Conservation (phyloP, 2,113 vertebrate genomes). For the Sturnira hondurensis region DNA sequence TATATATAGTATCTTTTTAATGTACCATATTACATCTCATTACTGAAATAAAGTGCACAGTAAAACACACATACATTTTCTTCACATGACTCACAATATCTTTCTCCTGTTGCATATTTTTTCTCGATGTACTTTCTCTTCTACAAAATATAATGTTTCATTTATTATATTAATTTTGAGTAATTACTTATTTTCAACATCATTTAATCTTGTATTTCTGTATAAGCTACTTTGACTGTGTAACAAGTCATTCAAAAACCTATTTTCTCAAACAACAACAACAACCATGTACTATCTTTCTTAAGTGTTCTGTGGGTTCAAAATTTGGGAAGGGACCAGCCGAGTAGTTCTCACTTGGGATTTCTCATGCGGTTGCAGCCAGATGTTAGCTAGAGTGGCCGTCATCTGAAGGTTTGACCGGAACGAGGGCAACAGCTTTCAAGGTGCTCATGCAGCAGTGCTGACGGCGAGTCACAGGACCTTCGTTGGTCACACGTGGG, state of each 20-base stretch:
- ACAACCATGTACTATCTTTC: neutral
- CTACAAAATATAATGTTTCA: neutral
- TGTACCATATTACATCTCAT: constrained; percentile 1
- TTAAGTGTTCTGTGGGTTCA: neutral
- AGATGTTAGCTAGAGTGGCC: neutral
- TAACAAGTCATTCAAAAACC: constrained; percentile 12
- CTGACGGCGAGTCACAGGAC: neutral
- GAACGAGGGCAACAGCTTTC: neutral
- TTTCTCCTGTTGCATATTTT: neutral
- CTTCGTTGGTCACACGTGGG: neutral
- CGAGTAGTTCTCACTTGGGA: neutral
- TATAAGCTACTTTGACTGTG: neutral
- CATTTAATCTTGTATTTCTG: neutral
- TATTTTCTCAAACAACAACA: neutral
- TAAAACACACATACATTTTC: neutral
- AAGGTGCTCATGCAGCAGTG: neutral
- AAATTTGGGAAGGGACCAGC: neutral
- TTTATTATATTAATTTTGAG: constrained; percentile 20
- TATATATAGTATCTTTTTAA: neutral
- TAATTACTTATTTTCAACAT: neutral
- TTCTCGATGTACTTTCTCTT: neutral
- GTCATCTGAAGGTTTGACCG: neutral
- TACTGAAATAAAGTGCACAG: constrained; percentile 36
- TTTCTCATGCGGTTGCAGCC: neutral
- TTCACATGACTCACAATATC: neutral